Evolutionary conservation across 2,797 vertebrate species (phyloP).

Genomic region (Pempheris klunzingeri): DNA sequence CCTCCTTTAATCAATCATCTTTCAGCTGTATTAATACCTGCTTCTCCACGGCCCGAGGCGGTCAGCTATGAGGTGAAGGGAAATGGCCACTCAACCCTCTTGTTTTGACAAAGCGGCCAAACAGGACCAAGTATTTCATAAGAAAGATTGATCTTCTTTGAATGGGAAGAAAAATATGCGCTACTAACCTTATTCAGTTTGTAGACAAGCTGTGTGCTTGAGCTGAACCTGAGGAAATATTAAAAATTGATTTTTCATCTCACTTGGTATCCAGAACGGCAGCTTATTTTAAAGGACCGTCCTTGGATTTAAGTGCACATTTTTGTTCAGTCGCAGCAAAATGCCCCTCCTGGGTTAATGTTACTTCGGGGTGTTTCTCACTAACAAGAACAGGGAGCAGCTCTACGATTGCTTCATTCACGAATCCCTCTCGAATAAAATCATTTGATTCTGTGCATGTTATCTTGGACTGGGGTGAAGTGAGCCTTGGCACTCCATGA

Average conservation of each 20-base stretch:
- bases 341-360: slow-evolving; percentile 1
- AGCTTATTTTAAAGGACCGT: slow-evolving; percentile 6
- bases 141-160: slow-evolving; percentile 48
- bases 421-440: slow-evolving; percentile 39
- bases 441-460: slow-evolving; percentile 66
- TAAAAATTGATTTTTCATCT: slow-evolving; percentile 68
- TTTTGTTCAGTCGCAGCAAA: slow-evolving; percentile 31
- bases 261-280: slow-evolving; percentile 35
- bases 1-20: slow-evolving; percentile 67
- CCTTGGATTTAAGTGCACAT: slow-evolving; percentile 18
- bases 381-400: slow-evolving; percentile 17
- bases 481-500: slow-evolving; percentile 61
- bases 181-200: slow-evolving; percentile 40
- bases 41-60: slow-evolving; percentile 28
- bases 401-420: slow-evolving; percentile 52
- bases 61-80: slow-evolving; percentile 43
- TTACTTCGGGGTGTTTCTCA: slow-evolving; percentile 4
- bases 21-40: slow-evolving; percentile 56
- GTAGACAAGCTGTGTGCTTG: slow-evolving; percentile 34
- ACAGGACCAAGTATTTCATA: slow-evolving; percentile 48
- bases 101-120: slow-evolving; percentile 26
- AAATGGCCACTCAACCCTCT: slow-evolving; percentile 23
- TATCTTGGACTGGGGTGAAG: slow-evolving; percentile 60
- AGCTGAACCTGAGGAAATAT: slow-evolving; percentile 56
- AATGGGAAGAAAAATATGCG: slow-evolving; percentile 49